Conservation (phyloP, 2,113 vertebrate species). For the Argyrosomus japonicus region DNA sequence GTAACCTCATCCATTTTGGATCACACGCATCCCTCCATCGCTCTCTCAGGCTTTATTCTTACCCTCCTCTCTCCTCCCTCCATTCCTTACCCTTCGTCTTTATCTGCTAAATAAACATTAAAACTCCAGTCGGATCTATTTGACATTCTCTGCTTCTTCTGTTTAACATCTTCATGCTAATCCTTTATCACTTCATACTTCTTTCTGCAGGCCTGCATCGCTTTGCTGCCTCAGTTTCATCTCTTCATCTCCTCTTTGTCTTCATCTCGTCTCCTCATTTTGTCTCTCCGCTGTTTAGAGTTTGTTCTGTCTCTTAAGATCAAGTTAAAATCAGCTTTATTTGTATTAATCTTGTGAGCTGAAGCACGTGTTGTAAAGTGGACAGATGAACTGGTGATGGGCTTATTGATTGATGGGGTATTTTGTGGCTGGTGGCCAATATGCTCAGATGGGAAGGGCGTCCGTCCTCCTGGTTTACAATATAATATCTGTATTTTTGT, state of each 20-base stretch:
- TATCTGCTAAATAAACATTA: too few relatives aligned
- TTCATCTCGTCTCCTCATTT: neutral
- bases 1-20: slow-evolving; percentile 52
- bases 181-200: neutral
- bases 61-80: neutral
- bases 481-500: too few relatives aligned
- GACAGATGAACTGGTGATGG: neutral
- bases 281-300: neutral
- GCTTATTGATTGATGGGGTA: neutral
- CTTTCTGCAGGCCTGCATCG: too few relatives aligned
- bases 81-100: neutral
- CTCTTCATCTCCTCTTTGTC: neutral
- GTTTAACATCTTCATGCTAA: neutral
- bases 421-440: neutral
- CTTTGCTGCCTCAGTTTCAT: too few relatives aligned
- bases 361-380: neutral
- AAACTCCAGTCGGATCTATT: neutral
- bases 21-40: neutral
- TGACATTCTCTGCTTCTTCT: neutral
- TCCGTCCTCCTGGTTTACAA: too few relatives aligned
- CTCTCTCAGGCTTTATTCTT: neutral
- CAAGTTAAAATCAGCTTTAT: neutral
- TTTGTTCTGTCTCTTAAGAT: neutral
- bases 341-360: neutral
- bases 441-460: too few relatives aligned